A percentile compares a stretch with the other conserved stretches of the same genome.
Conservation (phyloP, 2,113 vertebrate species). For the Caranx melampygus region DNA sequence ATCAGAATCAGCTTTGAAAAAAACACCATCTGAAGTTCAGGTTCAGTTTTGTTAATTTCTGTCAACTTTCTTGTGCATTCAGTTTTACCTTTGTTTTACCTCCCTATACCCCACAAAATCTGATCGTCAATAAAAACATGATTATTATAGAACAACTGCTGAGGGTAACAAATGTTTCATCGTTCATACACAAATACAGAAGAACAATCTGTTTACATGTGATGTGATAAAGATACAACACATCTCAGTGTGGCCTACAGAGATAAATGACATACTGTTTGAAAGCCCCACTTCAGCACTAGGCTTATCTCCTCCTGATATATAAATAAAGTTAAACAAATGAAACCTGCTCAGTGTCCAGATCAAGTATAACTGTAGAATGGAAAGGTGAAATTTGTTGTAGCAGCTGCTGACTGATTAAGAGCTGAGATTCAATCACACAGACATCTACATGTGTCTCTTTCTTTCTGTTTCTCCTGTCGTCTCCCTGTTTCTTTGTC, state of each 20-base stretch:
- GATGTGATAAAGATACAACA: not conserved
- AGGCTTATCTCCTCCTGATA: not conserved
- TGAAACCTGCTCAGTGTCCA: not conserved
- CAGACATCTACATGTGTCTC: conserved; percentile 4
- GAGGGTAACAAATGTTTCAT: too few species aligned
- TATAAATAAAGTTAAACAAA: not conserved
- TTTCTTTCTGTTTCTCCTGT: not conserved
- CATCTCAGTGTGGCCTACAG: too few species aligned
- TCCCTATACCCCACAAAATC: not conserved
- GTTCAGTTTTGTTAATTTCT: not conserved
- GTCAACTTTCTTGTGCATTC: not conserved
- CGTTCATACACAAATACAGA: not conserved
- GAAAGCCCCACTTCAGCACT: not conserved
- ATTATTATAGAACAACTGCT: not conserved
- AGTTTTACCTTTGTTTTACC: not conserved
- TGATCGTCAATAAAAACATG: not conserved
- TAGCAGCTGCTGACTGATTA: conserved; percentile 2
- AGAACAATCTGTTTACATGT: not conserved
- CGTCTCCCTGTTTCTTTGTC: not conserved
- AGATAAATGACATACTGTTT: not conserved
- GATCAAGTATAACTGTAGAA: not conserved
- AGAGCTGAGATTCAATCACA: not conserved
- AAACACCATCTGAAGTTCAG: not conserved
- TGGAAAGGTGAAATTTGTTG: not conserved
- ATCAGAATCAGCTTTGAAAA: not conserved